Evolutionary conservation across 2,888 invertebrate species (phyloP).

Genomic region (Notocelia uddmanniana): DNA sequence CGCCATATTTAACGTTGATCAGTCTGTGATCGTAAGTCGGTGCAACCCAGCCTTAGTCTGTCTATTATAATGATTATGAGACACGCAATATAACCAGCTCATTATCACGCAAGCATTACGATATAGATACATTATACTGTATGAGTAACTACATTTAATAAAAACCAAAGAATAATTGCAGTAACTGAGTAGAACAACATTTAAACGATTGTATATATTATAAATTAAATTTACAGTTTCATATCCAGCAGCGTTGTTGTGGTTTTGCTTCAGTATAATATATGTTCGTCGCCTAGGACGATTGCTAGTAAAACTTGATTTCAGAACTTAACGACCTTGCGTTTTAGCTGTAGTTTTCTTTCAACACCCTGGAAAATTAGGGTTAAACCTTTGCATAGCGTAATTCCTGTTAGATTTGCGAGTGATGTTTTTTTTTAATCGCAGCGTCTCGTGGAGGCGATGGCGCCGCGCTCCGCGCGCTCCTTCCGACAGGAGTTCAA

Average conservation of each 20-base stretch:
- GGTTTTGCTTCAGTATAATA: too few species aligned
- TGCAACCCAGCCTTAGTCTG: too few species aligned
- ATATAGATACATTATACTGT: background rate
- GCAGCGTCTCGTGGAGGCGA: slow-evolving; percentile 88
- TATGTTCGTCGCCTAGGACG: too few species aligned
- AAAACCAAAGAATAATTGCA: background rate
- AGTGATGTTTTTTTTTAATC: slow-evolving; percentile 58
- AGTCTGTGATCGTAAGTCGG: too few species aligned
- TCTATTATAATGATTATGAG: slow-evolving; percentile 7
- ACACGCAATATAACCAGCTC: slow-evolving; percentile 2
- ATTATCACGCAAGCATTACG: slow-evolving; percentile 10
- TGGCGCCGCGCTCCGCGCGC: slow-evolving; percentile 89
- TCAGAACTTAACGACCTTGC: too few species aligned
- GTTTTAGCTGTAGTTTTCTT: too few species aligned
- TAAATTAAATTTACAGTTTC: too few species aligned
- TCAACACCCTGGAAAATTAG: too few species aligned
- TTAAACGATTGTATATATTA: background rate
- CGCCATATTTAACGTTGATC: too few species aligned
- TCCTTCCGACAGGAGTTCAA: slow-evolving; percentile 95
- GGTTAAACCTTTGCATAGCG: background rate
- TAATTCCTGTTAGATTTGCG: background rate
- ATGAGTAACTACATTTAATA: background rate
- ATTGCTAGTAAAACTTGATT: too few species aligned
- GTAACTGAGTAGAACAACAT: background rate
- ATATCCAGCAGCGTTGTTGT: too few species aligned